A percentile compares a stretch with the other conserved stretches of the same genome.
Conservation (phyloP, 2,113 vertebrate species). For the Choloepus hoffmanni region DNA sequence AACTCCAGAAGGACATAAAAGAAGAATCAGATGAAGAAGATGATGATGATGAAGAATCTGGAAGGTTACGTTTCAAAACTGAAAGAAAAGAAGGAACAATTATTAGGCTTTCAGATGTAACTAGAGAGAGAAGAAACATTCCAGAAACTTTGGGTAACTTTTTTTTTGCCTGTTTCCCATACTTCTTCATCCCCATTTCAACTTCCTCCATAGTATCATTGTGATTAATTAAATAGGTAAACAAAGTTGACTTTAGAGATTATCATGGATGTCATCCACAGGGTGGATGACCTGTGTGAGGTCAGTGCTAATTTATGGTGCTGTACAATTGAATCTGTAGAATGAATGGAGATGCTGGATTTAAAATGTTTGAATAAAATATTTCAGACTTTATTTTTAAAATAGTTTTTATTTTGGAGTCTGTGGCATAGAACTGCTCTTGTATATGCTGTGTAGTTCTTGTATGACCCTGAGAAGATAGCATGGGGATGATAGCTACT, state of each 20-base stretch:
- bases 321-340: background rate
- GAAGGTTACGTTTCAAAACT: constrained; percentile 95
- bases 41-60: constrained; percentile 95
- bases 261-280: background rate
- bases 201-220: background rate
- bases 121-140: constrained; percentile 95
- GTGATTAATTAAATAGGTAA: background rate
- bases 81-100: constrained; percentile 96
- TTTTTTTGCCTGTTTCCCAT: constrained; percentile 47
- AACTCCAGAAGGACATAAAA: constrained; percentile 88
- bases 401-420: background rate
- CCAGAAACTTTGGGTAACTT: constrained; percentile 96
- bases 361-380: background rate
- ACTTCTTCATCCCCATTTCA: background rate
- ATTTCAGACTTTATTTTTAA: background rate
- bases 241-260: background rate
- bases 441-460: background rate
- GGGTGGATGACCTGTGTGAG: background rate
- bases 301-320: background rate
- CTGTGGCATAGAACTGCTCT: background rate
- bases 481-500: fast-evolving
- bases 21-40: constrained; percentile 95
- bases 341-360: background rate
- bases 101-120: constrained; percentile 93
- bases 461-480: background rate